phyloP scores from a whole-genome alignment of 2,113 vertebrate species.

The Odobenus rosmarus region DNA sequence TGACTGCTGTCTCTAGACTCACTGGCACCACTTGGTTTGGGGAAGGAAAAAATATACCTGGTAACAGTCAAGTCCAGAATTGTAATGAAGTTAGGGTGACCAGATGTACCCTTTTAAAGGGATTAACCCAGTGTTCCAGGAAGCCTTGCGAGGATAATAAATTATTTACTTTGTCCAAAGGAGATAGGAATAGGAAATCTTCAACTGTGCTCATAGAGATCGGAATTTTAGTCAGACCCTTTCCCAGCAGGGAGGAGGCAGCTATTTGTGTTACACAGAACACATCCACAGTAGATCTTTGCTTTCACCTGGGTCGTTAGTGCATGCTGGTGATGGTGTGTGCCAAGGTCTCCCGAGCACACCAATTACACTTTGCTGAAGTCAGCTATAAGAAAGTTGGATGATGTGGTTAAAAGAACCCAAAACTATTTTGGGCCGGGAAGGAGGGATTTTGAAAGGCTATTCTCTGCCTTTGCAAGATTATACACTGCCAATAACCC shows the following conservation, averaged over 20 bases:
- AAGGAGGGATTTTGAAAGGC: conserved; percentile 62
- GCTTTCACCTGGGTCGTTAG: conserved; percentile 68
- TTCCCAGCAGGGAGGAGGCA: background rate
- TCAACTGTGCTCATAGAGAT: conserved; percentile 60
- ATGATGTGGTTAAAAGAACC: conserved; percentile 39
- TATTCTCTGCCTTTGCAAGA: conserved; percentile 64
- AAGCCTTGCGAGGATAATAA: conserved; percentile 72
- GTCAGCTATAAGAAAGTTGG: conserved; percentile 19
- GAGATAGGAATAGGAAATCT: conserved; percentile 69
- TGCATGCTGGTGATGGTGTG: background rate
- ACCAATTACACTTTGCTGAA: conserved; percentile 59
- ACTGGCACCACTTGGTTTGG: conserved; percentile 68
- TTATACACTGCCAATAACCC: conserved; percentile 20
- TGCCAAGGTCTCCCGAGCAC: background rate
- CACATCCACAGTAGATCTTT: background rate
- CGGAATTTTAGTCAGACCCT: conserved; percentile 57
- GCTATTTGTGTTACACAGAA: conserved; percentile 3
- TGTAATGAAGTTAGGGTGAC: conserved; percentile 63
- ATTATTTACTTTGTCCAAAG: conserved; percentile 73
- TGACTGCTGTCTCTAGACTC: conserved; percentile 69
- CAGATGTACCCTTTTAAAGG: conserved; percentile 72
- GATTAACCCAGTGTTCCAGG: conserved; percentile 64
- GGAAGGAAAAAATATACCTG: conserved; percentile 69
- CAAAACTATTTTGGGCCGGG: conserved; percentile 40
- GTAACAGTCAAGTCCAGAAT: conserved; percentile 50